These are phyloP conservation scores for Drosophila insularis DNA, from an alignment of 1,140 invertebrate genomes.

Conservation along the genomic window DNA sequence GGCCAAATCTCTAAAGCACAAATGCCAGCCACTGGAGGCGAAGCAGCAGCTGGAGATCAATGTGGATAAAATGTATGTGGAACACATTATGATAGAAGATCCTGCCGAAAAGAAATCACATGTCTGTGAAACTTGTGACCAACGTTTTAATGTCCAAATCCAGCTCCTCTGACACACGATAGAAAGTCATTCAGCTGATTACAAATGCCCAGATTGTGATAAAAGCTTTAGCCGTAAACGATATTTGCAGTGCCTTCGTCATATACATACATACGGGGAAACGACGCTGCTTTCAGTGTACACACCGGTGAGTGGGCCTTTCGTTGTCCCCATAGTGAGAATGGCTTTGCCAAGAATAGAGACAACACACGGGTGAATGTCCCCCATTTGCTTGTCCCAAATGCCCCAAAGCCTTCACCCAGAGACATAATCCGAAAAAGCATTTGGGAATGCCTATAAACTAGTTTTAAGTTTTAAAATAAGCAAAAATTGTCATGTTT, in stretches of 20 bases:
- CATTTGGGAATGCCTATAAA: neutral
- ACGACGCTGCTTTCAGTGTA: neutral
- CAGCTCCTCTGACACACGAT: neutral
- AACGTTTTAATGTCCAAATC: neutral
- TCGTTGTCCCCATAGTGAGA: neutral
- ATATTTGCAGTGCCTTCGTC: neutral
- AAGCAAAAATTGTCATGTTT: neutral
- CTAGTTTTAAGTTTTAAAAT: neutral
- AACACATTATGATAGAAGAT: neutral
- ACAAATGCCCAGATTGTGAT: neutral
- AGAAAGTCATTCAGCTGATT: neutral
- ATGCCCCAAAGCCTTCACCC: constrained; percentile 10
- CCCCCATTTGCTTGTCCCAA: neutral
- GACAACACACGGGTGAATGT: constrained; percentile 1
- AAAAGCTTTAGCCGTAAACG: constrained; percentile 8
- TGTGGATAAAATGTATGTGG: neutral
- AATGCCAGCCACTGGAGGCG: neutral
- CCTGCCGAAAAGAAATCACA: neutral
- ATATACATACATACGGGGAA: neutral
- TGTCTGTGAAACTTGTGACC: neutral
- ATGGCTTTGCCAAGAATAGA: constrained; percentile 1
- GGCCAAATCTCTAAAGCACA: neutral
- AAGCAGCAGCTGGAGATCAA: too few relatives aligned
- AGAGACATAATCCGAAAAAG: neutral
- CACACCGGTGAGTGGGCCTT: constrained; percentile 1